phyloP scores from a whole-genome alignment of 2,797 vertebrate genomes.

The Cynodonichthys magdalenae region DNA sequence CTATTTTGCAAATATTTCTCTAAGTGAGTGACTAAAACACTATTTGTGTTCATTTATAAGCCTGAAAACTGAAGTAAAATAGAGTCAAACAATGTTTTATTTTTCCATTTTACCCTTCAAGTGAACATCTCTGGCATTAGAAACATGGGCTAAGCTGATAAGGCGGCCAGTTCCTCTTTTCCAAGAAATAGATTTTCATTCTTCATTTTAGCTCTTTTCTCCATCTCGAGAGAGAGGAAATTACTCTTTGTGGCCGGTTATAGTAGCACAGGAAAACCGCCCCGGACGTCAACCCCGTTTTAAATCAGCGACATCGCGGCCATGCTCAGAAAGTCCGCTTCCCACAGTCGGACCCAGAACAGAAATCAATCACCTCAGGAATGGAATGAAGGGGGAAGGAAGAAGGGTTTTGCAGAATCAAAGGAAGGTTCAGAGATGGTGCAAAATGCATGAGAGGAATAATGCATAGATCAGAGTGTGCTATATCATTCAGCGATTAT shows the following conservation, averaged over 20 bases:
- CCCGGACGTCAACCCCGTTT: constrained; percentile 15
- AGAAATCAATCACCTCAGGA: constrained; percentile 53
- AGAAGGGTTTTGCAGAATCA: constrained; percentile 37
- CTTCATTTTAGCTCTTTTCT: constrained; percentile 44
- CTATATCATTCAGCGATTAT: constrained; percentile 70
- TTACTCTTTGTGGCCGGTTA: constrained; percentile 37
- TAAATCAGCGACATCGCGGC: constrained; percentile 50
- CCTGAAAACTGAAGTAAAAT: constrained; percentile 32
- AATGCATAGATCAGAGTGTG: constrained; percentile 83
- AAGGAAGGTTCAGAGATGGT: constrained; percentile 64
- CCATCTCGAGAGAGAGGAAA: constrained; percentile 44
- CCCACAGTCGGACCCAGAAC: constrained; percentile 24
- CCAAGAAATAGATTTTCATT: constrained; percentile 60
- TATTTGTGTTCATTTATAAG: constrained; percentile 29
- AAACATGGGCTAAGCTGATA: constrained; percentile 73
- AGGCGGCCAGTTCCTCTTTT: constrained; percentile 52
- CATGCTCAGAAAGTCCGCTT: constrained; percentile 16
- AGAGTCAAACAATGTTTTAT: constrained; percentile 33
- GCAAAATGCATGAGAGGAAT: constrained; percentile 70
- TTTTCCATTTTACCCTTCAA: constrained; percentile 54
- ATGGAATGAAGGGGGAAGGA: constrained; percentile 33
- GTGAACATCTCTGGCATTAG: constrained; percentile 57
- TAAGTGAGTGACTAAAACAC: constrained; percentile 43
- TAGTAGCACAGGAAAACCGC: constrained; percentile 19
- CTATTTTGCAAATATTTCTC: constrained; percentile 27